phyloP scores from a whole-genome alignment of 2,797 vertebrate species.

The Enteromius fasciolatus region DNA sequence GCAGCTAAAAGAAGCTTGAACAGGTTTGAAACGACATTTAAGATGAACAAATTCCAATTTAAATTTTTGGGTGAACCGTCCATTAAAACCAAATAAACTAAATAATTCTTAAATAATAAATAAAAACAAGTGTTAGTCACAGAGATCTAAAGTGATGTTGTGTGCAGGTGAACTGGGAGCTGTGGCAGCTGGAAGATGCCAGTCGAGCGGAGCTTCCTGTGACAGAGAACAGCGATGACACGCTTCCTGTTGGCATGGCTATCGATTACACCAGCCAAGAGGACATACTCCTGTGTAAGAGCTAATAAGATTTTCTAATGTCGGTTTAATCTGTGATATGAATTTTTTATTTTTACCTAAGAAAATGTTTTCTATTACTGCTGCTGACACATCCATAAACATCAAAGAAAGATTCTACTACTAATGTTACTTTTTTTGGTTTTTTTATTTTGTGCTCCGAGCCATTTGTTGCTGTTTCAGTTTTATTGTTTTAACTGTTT shows the following conservation, averaged over 20 bases:
- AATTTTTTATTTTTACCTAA: not conserved
- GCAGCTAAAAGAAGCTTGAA: not conserved
- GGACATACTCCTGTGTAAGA: slow-evolving; percentile 87
- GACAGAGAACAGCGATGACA: slow-evolving; percentile 90
- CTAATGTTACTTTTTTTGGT: too few relatives aligned
- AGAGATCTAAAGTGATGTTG: not conserved
- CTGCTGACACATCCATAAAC: too few relatives aligned
- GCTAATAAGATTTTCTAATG: not conserved
- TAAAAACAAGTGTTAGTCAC: not conserved
- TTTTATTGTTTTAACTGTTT: not conserved
- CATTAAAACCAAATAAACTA: not conserved
- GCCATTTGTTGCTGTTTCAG: not conserved
- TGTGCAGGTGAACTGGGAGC: slow-evolving; percentile 87
- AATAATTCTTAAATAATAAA: not conserved
- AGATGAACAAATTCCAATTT: not conserved
- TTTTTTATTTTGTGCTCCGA: too few relatives aligned
- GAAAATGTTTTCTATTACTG: not conserved
- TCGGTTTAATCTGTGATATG: not conserved
- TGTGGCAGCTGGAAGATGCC: slow-evolving; percentile 91
- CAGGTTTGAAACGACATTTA: not conserved
- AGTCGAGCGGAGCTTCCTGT: slow-evolving; percentile 93
- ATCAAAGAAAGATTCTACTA: too few relatives aligned
- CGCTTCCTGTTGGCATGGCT: slow-evolving; percentile 89
- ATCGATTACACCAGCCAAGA: slow-evolving; percentile 90
- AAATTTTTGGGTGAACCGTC: not conserved